Evolutionary conservation across 2,797 vertebrate genomes (phyloP).

Genomic region (Cheracebus regulus): DNA sequence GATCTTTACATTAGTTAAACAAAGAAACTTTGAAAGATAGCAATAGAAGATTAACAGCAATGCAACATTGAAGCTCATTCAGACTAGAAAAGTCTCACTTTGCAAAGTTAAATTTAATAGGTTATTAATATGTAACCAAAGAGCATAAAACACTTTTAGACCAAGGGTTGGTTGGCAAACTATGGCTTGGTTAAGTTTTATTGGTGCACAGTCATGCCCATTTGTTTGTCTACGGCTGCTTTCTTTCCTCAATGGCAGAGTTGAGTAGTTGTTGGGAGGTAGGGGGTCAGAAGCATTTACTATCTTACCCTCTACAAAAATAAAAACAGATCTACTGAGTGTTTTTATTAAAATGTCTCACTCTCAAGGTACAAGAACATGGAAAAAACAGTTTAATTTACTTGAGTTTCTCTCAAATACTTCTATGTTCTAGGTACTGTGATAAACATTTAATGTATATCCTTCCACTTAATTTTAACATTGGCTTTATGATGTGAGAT

Average conservation of each 20-base stretch:
- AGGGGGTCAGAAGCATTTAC: background rate
- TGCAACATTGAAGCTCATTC: conserved; percentile 22
- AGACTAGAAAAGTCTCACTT: conserved; percentile 18
- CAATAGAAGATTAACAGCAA: conserved; percentile 29
- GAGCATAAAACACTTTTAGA: background rate
- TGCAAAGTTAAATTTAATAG: conserved; percentile 50
- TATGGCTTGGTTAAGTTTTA: background rate
- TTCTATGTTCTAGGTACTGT: background rate
- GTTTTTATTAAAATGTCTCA: background rate
- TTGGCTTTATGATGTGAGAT: background rate
- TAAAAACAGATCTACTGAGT: background rate
- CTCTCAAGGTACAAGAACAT: background rate
- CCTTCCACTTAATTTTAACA: background rate
- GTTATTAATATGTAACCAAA: conserved; percentile 45
- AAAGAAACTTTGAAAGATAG: conserved; percentile 53
- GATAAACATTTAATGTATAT: background rate
- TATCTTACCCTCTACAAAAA: background rate
- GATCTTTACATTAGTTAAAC: conserved; percentile 55
- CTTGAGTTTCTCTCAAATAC: background rate
- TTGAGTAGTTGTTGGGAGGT: background rate
- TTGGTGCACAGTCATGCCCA: background rate
- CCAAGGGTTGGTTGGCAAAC: background rate
- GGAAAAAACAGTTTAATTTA: background rate
- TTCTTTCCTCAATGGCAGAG: background rate
- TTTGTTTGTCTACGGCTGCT: background rate